Conservation (phyloP, 35 echinoderm and acorn worm genomes). For the Apostichopus parvimensis region DNA sequence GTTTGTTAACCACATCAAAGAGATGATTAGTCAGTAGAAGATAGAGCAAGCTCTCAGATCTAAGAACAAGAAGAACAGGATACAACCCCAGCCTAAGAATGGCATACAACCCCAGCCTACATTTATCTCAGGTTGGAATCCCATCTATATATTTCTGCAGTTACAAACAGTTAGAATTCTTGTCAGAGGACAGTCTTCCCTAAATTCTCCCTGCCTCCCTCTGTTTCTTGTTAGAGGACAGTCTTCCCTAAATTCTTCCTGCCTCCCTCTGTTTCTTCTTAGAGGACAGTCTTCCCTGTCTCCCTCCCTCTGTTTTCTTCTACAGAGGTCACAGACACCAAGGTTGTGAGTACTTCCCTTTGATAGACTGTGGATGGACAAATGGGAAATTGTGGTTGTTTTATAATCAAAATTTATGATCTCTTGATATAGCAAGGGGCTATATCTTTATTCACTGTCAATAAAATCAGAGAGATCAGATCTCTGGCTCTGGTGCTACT, state of each 20-base stretch:
- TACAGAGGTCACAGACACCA: conserved; percentile 20
- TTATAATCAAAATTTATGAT: conserved; percentile 45
- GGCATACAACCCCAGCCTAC: too few species aligned
- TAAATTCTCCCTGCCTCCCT: not conserved
- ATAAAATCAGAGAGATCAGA: conserved; percentile 12
- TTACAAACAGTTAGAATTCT: not conserved
- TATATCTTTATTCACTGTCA: conserved; percentile 23
- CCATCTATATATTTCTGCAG: too few species aligned
- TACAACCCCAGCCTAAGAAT: too few species aligned
- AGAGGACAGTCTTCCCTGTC: too few species aligned
- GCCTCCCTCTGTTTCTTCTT: not conserved
- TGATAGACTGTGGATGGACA: conserved; percentile 37
- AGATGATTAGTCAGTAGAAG: too few species aligned
- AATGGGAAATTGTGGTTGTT: conserved; percentile 48
- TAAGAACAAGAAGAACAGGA: too few species aligned
- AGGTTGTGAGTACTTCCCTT: conserved; percentile 25
- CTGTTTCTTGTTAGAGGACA: not conserved
- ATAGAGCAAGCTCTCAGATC: too few species aligned
- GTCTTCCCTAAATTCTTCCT: not conserved
- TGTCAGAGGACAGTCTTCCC: too few species aligned
- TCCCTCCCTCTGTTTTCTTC: not conserved
- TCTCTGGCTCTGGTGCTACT: conserved; percentile 5
- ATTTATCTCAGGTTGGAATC: too few species aligned
- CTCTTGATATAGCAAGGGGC: conserved; percentile 22
- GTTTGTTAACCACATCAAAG: too few species aligned